Conservation (phyloP, 2,888 invertebrate species). For the Mimachlamys varia region DNA sequence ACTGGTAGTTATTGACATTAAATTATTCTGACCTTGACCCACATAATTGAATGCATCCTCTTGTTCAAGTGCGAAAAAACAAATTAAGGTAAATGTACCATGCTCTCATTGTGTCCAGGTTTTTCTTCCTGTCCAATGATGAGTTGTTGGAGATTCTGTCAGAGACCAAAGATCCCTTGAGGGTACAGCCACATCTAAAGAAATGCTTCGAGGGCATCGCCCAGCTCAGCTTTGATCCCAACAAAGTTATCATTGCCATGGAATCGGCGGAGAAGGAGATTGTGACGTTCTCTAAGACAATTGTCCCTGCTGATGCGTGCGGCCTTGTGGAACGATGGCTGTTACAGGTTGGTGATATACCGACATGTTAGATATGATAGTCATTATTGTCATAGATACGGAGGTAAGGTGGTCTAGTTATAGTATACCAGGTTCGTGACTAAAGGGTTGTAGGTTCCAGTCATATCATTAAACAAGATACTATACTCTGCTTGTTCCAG, state of each 20-base stretch:
- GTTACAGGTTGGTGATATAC: conserved; percentile 70
- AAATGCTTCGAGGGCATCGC: conserved; percentile 81
- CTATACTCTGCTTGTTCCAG: too few relatives aligned
- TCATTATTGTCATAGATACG: too few relatives aligned
- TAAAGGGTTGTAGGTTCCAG: too few relatives aligned
- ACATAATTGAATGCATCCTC: too few relatives aligned
- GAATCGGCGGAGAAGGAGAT: conserved; percentile 80
- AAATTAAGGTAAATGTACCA: too few relatives aligned
- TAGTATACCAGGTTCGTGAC: too few relatives aligned
- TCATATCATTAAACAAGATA: too few relatives aligned
- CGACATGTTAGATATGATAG: background rate
- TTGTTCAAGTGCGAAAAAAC: too few relatives aligned
- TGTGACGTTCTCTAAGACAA: conserved; percentile 74
- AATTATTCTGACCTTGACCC: too few relatives aligned
- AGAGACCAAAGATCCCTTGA: conserved; percentile 80
- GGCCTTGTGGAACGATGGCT: conserved; percentile 81
- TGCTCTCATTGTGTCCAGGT: conserved; percentile 59
- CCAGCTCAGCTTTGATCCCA: conserved; percentile 75
- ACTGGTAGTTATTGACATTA: too few relatives aligned
- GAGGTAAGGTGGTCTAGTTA: too few relatives aligned
- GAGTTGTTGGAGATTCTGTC: conserved; percentile 81
- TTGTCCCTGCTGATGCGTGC: conserved; percentile 78
- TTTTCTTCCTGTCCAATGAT: conserved; percentile 81
- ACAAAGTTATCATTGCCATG: conserved; percentile 80
- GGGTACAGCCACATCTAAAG: conserved; percentile 81